Evolutionary conservation across 2,113 vertebrate species (phyloP).

Genomic region (Misgurnus anguillicaudatus): DNA sequence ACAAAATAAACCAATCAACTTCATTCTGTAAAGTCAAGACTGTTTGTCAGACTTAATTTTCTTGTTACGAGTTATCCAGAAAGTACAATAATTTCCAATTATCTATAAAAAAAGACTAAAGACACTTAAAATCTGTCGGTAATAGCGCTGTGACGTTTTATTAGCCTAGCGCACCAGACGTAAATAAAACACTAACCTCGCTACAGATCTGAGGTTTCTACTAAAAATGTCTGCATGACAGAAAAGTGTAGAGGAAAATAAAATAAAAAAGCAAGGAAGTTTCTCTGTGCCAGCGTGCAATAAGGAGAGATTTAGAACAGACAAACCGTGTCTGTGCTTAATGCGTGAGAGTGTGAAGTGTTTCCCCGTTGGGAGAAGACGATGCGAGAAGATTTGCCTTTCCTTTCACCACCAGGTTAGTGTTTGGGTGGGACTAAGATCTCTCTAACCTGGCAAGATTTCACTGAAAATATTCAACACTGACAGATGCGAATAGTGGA

Average conservation of each 20-base stretch:
- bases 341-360: slow-evolving; percentile 4
- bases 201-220: not conserved
- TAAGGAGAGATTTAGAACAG: slow-evolving; percentile 35
- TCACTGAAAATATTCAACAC: slow-evolving; percentile 30
- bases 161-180: slow-evolving; percentile 25
- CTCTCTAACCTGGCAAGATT: slow-evolving; percentile 33
- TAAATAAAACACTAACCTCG: not conserved
- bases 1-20: too few species aligned
- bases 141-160: slow-evolving; percentile 42
- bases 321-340: slow-evolving; percentile 12
- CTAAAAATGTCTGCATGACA: not conserved
- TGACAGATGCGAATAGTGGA: not conserved
- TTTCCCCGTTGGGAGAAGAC: slow-evolving; percentile 34
- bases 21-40: too few species aligned
- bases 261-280: slow-evolving; percentile 9
- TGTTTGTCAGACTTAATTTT: too few species aligned
- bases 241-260: not conserved
- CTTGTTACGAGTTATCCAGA: slow-evolving; percentile 59
- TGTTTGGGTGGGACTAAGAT: slow-evolving; percentile 47
- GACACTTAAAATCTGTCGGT: slow-evolving; percentile 45
- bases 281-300: slow-evolving; percentile 8
- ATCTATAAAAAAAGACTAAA: slow-evolving; percentile 58
- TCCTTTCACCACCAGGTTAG: slow-evolving; percentile 47
- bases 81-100: slow-evolving; percentile 62
- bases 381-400: slow-evolving; percentile 28